Percentiles rank a stretch among this genome's conserved stretches.
phyloP scores from a whole-genome alignment of 2,797 vertebrate species.

The Centroberyx gerrardi region DNA sequence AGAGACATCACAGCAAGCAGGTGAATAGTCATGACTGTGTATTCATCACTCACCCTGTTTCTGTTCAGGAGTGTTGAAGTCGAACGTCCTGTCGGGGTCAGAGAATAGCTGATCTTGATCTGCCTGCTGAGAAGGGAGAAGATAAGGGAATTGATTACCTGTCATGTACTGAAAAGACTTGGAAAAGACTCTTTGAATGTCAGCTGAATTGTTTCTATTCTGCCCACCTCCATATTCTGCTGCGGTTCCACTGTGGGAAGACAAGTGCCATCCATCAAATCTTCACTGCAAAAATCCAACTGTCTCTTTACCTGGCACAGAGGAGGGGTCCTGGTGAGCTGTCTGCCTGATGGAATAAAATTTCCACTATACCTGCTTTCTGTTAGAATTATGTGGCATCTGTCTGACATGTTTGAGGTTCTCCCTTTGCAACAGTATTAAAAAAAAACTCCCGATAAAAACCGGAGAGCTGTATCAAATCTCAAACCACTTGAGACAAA shows the following conservation, averaged over 20 bases:
- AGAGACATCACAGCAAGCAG: neutral
- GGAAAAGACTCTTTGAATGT: too few relatives aligned
- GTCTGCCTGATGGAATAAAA: constrained; percentile 46
- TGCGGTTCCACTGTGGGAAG: neutral
- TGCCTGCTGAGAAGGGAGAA: constrained; percentile 15
- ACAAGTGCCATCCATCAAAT: neutral
- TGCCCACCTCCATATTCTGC: constrained; percentile 16
- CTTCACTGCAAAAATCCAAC: constrained; percentile 14
- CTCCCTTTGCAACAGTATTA: neutral
- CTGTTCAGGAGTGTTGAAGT: neutral
- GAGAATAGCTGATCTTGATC: neutral
- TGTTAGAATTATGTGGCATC: neutral
- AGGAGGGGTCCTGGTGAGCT: constrained; percentile 68
- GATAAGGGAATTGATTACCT: too few relatives aligned
- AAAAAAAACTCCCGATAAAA: neutral
- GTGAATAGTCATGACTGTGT: neutral
- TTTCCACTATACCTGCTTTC: neutral
- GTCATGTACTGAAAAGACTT: too few relatives aligned
- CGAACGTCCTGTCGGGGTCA: neutral
- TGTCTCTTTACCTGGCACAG: neutral
- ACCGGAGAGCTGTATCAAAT: neutral
- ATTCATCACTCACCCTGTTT: neutral
- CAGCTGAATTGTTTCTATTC: too few relatives aligned
- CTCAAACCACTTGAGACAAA: too few relatives aligned
- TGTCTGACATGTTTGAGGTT: too few relatives aligned